These are phyloP conservation scores for Aspidiotus rigidus DNA, from an alignment of 2,888 invertebrate species.

Conservation along the genomic window DNA sequence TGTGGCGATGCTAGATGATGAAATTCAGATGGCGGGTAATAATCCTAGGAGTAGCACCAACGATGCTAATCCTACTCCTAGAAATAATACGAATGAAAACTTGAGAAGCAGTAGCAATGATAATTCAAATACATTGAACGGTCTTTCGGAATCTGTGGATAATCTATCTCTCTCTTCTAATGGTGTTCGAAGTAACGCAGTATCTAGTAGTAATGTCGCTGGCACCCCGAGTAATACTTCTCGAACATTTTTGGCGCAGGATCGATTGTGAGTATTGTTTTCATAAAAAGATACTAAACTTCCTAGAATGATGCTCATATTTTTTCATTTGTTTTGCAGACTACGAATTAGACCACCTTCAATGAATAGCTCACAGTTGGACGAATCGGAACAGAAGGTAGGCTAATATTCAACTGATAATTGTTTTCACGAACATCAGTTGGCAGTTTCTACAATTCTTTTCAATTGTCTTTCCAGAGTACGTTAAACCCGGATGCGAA, in stretches of 20 bases:
- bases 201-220: conserved; percentile 20
- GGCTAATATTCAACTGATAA: no score
- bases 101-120: conserved; percentile 17
- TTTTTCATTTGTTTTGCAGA: no score
- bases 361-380: no score
- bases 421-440: neutral
- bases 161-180: conserved; percentile 25
- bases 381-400: no score
- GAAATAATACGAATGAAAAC: conserved; percentile 22
- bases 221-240: conserved; percentile 6
- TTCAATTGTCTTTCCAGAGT: conserved; percentile 46
- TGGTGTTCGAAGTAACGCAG: conserved; percentile 25
- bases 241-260: conserved; percentile 10
- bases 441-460: neutral
- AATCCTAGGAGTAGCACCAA: conserved; percentile 24
- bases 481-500: conserved; percentile 75
- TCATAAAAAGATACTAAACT: neutral
- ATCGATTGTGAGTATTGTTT: conserved; percentile 20
- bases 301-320: no score
- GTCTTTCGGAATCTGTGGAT: conserved; percentile 28
- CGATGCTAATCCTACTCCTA: conserved; percentile 2
- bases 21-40: conserved; percentile 19
- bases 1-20: conserved; percentile 69
- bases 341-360: no score
- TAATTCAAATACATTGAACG: conserved; percentile 14